These are phyloP conservation scores for Urophycis tenuis DNA, from an alignment of 2,797 vertebrate species.

Conservation along the genomic window DNA sequence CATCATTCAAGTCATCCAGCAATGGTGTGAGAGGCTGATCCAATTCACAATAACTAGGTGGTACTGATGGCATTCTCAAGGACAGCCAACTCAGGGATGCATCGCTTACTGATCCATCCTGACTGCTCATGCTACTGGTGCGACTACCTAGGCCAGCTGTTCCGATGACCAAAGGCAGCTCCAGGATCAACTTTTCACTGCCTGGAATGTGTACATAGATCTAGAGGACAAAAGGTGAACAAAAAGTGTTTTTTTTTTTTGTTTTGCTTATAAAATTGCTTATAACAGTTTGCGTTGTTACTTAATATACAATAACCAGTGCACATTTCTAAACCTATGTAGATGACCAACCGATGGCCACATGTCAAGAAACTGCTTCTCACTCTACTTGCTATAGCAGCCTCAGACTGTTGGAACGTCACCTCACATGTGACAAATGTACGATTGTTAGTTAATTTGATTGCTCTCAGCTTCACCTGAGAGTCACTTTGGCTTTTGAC, in stretches of 20 bases:
- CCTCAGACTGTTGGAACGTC: too few species aligned
- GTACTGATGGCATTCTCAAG: slow-evolving; percentile 77
- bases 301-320: too few species aligned
- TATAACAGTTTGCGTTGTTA: too few species aligned
- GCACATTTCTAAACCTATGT: too few species aligned
- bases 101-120: slow-evolving; percentile 66
- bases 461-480: too few species aligned
- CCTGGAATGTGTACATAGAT: slow-evolving; percentile 92
- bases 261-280: too few species aligned
- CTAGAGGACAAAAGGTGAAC: slow-evolving; percentile 49
- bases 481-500: neutral
- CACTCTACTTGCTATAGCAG: too few species aligned
- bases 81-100: slow-evolving; percentile 92
- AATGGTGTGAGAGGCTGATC: slow-evolving; percentile 87
- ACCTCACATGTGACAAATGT: too few species aligned
- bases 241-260: too few species aligned
- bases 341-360: too few species aligned
- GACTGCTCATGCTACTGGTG: slow-evolving; percentile 86
- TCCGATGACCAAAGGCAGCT: slow-evolving; percentile 90
- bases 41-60: slow-evolving; percentile 84
- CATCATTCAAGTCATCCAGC: slow-evolving; percentile 81
- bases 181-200: slow-evolving; percentile 88
- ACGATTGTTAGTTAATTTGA: too few species aligned
- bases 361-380: too few species aligned
- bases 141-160: slow-evolving; percentile 84